Evolutionary conservation across 2,888 invertebrate species (phyloP), one percentile per base, ranked within the genome.

Genomic region (Barypeithes pellucidus): DNA sequence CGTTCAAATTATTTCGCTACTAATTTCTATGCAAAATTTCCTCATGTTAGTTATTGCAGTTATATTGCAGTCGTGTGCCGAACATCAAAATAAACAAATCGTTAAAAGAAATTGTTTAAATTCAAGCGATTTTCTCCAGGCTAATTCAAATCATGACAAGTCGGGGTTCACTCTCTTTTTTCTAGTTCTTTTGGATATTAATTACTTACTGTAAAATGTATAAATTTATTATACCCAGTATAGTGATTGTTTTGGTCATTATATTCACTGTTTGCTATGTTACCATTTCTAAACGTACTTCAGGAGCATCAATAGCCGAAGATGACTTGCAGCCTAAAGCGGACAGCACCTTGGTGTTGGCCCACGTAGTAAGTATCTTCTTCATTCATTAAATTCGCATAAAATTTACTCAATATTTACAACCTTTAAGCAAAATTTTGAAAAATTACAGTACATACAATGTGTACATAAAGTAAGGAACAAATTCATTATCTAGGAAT

Each of bases 301-400:
- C 43, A 16, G 16, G 14, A 43, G 43, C 5, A 8, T 16, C 43
- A 12, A n/a, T 16, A 1, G 29, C 29, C 2, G 29, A 29, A 7
- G 14, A 14, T 16, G 16, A 43, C 3, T 43, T 7, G n/a, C n/a
- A 16, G 43, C 20, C 61, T 9, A 11, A n/a, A 41, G 41, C 39
- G 41, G 47, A 67, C 5, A 33, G 36, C 47, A 67, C 59, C n/a
- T 20, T 67, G 12, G 36, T 67, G 12, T 29, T 67, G 24, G 67
- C 60, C 36, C 67, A 67, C 20, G 41, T 43, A 16, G 67, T 67
- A 67, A 67, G 67, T 67, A 43, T n/a, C n/a, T n/a, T n/a, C n/a
- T n/a, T n/a, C n/a, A n/a, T n/a, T n/a, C n/a, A n/a, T n/a, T n/a
- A n/a, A n/a, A n/a, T n/a, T n/a, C n/a, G n/a, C n/a, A n/a, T n/a